Conservation (phyloP, 1,140 invertebrate species). For the Campoletis sonorensis region DNA sequence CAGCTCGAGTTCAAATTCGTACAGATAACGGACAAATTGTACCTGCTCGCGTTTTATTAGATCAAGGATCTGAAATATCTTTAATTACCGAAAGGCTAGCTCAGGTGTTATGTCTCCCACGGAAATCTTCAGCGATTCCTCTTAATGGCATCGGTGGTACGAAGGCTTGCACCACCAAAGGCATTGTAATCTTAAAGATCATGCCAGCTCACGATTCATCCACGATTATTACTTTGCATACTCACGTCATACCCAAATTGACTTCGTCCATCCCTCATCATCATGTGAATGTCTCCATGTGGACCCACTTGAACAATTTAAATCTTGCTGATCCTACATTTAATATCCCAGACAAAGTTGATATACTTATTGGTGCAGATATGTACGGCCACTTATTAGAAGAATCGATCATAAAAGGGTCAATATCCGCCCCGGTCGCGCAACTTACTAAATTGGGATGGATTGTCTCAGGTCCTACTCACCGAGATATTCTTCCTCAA, state of each 20-base stretch:
- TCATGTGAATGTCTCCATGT: background rate
- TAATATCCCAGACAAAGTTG: background rate
- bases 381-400: constrained; percentile 37
- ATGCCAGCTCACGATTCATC: background rate
- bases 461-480: constrained; percentile 51
- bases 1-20: background rate
- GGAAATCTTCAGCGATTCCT: background rate
- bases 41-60: background rate
- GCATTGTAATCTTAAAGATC: background rate
- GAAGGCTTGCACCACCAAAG: background rate
- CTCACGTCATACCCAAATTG: background rate
- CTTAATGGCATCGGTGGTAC: background rate
- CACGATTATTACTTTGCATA: background rate
- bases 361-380: constrained; percentile 47
- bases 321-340: constrained; percentile 46
- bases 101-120: background rate
- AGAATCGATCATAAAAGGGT: background rate
- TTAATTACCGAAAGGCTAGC: background rate
- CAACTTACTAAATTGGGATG: constrained; percentile 58
- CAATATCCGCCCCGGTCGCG: constrained; percentile 48
- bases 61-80: constrained; percentile 1
- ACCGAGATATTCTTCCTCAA: background rate
- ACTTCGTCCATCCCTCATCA: background rate
- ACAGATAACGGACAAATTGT: background rate
- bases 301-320: background rate